A percentile compares a stretch with the other conserved stretches of the same genome.
These are phyloP conservation scores for Menidia beryllina DNA, from an alignment of 2,113 vertebrate species.

Conservation along the genomic window DNA sequence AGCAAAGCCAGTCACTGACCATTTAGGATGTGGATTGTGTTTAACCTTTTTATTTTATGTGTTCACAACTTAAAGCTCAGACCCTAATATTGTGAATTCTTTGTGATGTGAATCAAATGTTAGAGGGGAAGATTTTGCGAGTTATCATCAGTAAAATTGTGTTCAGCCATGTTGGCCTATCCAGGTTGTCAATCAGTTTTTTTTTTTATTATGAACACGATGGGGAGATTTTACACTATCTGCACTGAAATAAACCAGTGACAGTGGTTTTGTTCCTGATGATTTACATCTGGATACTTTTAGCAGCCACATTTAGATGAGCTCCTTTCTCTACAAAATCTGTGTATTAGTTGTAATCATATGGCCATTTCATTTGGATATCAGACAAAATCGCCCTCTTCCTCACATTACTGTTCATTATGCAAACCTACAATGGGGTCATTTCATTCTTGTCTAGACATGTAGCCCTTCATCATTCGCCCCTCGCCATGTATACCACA, in stretches of 20 bases:
- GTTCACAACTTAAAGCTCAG: no score
- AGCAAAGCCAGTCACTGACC: no score
- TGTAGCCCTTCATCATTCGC: conserved; percentile 45
- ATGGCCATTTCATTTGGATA: conserved; percentile 9
- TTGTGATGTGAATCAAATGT: neutral
- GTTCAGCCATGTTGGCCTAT: conserved; percentile 22
- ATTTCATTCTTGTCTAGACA: conserved; percentile 68
- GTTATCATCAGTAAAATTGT: neutral
- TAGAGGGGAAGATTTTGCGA: neutral
- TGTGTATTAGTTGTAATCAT: conserved; percentile 13
- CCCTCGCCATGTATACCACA: conserved; percentile 48
- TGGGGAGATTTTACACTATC: conserved; percentile 22
- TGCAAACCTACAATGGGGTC: conserved; percentile 47
- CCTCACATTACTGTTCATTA: conserved; percentile 44
- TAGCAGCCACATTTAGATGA: conserved; percentile 2
- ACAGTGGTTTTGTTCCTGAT: neutral
- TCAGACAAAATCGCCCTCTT: conserved; percentile 12
- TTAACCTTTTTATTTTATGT: no score
- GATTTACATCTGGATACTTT: neutral
- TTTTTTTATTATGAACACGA: conserved; percentile 1
- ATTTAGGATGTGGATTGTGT: no score
- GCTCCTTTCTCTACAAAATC: neutral
- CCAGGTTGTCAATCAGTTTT: conserved; percentile 16
- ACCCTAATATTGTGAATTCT: neutral
- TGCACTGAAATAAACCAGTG: conserved; percentile 19